Conservation (phyloP, 2,888 invertebrate genomes). For the Ormia ochracea region DNA sequence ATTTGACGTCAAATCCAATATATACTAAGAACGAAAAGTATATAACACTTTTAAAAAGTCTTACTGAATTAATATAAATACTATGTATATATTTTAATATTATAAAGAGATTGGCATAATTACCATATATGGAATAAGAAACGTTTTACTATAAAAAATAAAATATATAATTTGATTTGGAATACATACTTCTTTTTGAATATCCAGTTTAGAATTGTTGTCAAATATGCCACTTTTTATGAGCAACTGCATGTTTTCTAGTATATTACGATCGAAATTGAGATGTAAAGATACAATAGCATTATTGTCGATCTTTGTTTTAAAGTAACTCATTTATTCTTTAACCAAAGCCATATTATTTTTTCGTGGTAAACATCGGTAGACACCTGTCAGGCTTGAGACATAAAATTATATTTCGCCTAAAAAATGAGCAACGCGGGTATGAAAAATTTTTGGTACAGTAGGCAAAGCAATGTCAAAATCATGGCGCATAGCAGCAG, state of each 20-base stretch:
- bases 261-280: conserved; percentile 83
- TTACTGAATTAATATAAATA: too few species aligned
- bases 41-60: too few species aligned
- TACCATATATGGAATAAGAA: too few species aligned
- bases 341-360: conserved; percentile 93
- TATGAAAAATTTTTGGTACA: conserved; percentile 96
- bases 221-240: conserved; percentile 79
- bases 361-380: conserved; percentile 92
- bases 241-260: conserved; percentile 83
- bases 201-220: conserved; percentile 62
- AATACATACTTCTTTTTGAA: too few species aligned
- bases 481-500: conserved; percentile 99
- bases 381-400: conserved; percentile 97
- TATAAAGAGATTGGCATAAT: too few species aligned
- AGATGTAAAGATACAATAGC: conserved; percentile 79
- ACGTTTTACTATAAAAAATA: too few species aligned
- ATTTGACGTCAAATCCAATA: too few species aligned
- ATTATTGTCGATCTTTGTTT: conserved; percentile 68
- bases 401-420: conserved; percentile 99
- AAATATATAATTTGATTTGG: too few species aligned
- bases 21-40: too few species aligned
- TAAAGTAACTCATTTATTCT: conserved; percentile 88
- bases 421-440: conserved; percentile 98
- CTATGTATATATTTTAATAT: too few species aligned
- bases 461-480: conserved; percentile 96